Conservation (phyloP, 2,888 invertebrate species). For the Synergus laeviventris region DNA sequence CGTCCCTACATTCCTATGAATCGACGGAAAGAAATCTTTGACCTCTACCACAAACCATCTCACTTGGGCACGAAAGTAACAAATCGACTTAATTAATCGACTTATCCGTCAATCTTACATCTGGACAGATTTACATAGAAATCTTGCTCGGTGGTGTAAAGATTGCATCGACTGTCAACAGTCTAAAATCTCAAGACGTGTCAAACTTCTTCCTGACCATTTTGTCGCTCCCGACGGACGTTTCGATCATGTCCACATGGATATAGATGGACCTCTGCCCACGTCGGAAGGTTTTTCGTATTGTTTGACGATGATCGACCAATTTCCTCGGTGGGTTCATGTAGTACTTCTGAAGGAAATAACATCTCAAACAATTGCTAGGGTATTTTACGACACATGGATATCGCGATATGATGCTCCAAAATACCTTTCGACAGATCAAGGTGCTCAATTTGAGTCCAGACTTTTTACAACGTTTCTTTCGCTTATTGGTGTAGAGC, state of each 20-base stretch:
- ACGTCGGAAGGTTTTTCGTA: background rate
- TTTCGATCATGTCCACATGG: too few species aligned
- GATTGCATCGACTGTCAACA: slow-evolving; percentile 28
- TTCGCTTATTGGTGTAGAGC: too few species aligned
- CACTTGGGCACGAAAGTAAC: background rate
- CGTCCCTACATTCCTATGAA: slow-evolving; percentile 1
- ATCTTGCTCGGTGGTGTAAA: background rate
- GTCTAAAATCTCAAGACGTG: background rate
- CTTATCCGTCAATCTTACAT: too few species aligned
- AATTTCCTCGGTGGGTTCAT: background rate
- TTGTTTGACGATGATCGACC: background rate
- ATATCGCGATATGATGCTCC: background rate
- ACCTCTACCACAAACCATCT: background rate
- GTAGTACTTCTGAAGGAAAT: background rate
- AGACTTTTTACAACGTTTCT: too few species aligned
- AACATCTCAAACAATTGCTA: background rate
- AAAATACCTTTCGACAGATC: background rate
- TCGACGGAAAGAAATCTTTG: background rate
- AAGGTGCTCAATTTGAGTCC: background rate
- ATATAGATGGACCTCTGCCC: background rate
- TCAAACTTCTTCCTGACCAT: background rate
- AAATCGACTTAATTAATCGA: too few species aligned
- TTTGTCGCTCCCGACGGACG: too few species aligned
- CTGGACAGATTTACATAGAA: too few species aligned
- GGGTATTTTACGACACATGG: background rate